Evolutionary conservation across 2,797 vertebrate species (phyloP), one percentile per base, ranked within the genome.

Genomic region (Buphagus erythrorhynchus): DNA sequence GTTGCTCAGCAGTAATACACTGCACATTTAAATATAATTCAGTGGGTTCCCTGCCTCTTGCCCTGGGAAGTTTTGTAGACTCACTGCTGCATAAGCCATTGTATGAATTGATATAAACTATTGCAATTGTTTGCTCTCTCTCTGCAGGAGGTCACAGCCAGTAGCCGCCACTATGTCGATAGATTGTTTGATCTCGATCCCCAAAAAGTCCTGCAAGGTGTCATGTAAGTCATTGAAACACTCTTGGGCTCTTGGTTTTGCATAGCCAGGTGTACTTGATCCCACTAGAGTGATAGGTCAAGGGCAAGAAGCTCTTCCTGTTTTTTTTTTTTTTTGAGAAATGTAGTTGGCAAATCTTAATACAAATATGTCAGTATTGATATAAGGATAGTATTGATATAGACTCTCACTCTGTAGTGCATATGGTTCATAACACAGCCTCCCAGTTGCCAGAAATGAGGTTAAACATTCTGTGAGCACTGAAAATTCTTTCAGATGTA

Each of bases 161-260:
- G 99, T 89, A 99, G 99, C 98, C 99, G 99, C 96, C 99, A 99
- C 98, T 99, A 99, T 98, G 99, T 99, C 95, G 99, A 99, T 98
- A 98, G 99, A 97, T 98, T 99, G 96, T 99, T 99, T 97, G 99
- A 99, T 98, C 99, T 99, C 46, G 99, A 99, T 98, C 99, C 99
- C 96, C 99, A 99, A 97, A 99, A 99, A 97, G 99, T 99, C 96
- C 99, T 99, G 91, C 99, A 99, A 98, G 99, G 99, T 98, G 99
- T 99, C 98, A 99, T 99, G 99, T 99, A 99, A 99, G 99, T 99
- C 96, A 83, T 86, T 75, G 87, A 68, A 95, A 90, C 40, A 19
- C 48, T 25, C 89, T 94, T 88, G 94, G 96, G 95, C 94, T 92
- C 48, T 58, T 84, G 40, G 10, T 49, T 74, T 13, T 84, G 36